Evolutionary conservation across 2,113 vertebrate genomes (phyloP), one percentile per base, ranked within the genome.

Genomic region (Pterocles orientalis): DNA sequence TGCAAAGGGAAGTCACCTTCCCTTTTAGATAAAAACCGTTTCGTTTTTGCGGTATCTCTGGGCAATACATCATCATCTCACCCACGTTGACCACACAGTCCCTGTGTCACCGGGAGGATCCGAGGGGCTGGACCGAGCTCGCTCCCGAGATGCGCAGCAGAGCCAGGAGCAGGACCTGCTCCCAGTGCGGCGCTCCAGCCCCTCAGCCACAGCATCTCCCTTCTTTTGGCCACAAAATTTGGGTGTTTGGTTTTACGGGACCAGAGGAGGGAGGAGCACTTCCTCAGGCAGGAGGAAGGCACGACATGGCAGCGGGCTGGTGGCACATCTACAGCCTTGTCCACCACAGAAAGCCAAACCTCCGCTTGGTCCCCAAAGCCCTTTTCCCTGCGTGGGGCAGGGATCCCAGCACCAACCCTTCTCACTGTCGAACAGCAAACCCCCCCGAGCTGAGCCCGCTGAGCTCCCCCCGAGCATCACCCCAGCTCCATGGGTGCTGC

Each of bases 251-350:
- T 57, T 31, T 56, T 15, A 6, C 3, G 4, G 14, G 33, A 70
- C 50, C 50, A 26, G 47, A 56, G 39, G 16, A 6, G 12, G 31
- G 21, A 19, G 60, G 25, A 47, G 47, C 12, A 5, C 58, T 33
- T 69, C 56, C 68, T 79, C 48, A 45, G 39, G 43, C 1, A 45
- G 12, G 75, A 75, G 51, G 34, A 65, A 41, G 39, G 43, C 58
- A 26, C 0, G 0, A 6, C 14, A 7, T 12, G 24, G 64, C 33
- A 26, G 16, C 0, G 0, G 23, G 57, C 17, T 58, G 28, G 25
- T 36, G 18, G 23, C 57, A 56, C 57, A 24, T 47, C 23, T 21
- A 10, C 34, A 34, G 29, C 48, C 11, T 75, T 50, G 19, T 26
- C 54, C 34, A 20, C 34, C 17, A 18, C 39, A 56, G 56, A 34